Base-by-base conservation (phyloP, 2,888 invertebrate species). In the Rhabditoides inermis region DNA sequence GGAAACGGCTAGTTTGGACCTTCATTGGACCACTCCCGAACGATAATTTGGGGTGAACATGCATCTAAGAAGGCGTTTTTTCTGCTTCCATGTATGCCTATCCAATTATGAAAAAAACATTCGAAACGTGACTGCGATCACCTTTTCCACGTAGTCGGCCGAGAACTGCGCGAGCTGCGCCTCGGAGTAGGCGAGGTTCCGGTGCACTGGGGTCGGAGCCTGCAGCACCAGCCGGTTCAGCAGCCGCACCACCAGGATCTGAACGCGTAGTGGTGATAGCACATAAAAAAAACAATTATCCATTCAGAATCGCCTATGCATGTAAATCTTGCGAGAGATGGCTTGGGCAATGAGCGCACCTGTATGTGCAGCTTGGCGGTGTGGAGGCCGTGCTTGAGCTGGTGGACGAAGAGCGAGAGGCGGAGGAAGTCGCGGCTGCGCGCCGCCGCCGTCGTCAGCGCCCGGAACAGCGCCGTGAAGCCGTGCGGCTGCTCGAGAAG, bases 281-380 rank as follows among this genome's bases (percentile, higher is more conserved):
- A 46, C 3, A 4, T 10, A 45, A 45, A 0, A 2, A 2, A 27
- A 23, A 20, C 3, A 18, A 49, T 23, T n/a, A n/a, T n/a, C n/a
- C n/a, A n/a, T n/a, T n/a, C n/a, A n/a, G n/a, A n/a, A n/a, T n/a
- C n/a, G n/a, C n/a, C n/a, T n/a, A n/a, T n/a, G n/a, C n/a, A n/a
- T n/a, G n/a, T n/a, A n/a, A n/a, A n/a, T n/a, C n/a, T n/a, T n/a
- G n/a, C n/a, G n/a, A n/a, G n/a, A n/a, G n/a, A n/a, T 10, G 12
- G 12, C 1, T 15, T 10, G 12, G 25, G 20, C 28, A 45, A 30
- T 30, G 2, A 30, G 25, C 36, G 35, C 18, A 68, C 71, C 58
- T 73, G 72, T 22, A 73, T 73, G 48, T 73, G 71, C 25, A 73
- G 44, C 52, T 73, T 73, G 6, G 61, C 50, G 0, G 73, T 73